phyloP scores from a whole-genome alignment of 92 coral and sea anemone genomes.

The Plumapathes pennacea region DNA sequence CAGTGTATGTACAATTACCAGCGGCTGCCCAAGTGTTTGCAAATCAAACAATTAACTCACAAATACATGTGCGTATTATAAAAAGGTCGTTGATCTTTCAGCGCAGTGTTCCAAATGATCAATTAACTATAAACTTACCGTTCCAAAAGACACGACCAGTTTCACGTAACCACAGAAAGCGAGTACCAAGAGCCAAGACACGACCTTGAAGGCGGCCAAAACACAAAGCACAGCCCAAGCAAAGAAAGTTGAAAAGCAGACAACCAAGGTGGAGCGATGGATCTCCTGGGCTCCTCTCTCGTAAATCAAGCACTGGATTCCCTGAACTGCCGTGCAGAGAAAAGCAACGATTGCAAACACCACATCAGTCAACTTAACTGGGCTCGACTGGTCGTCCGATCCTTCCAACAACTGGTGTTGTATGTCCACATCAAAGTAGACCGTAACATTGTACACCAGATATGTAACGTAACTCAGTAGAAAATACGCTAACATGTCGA shows the following conservation, averaged over 20 bases:
- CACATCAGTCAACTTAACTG: constrained; percentile 71
- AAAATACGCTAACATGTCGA: constrained; percentile 81
- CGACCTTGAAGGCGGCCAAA: constrained; percentile 33
- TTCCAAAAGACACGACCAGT: constrained; percentile 68
- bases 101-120: neutral
- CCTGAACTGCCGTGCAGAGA: constrained; percentile 42
- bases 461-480: constrained; percentile 69
- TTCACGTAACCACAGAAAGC: constrained; percentile 80
- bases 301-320: constrained; percentile 59
- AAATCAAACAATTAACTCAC: too few species aligned
- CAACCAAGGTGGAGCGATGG: constrained; percentile 43
- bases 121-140: constrained; percentile 49
- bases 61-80: neutral
- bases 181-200: constrained; percentile 61
- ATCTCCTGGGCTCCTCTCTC: constrained; percentile 73
- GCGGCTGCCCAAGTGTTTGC: too few species aligned
- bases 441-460: constrained; percentile 64
- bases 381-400: constrained; percentile 52
- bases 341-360: constrained; percentile 69
- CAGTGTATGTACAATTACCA: too few species aligned
- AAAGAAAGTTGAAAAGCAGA: constrained; percentile 24
- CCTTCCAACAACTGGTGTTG: constrained; percentile 29
- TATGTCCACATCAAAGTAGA: constrained; percentile 56
- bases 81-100: neutral
- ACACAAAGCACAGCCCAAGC: constrained; percentile 37